Conservation (phyloP, 2,888 invertebrate genomes). For the Microdon myrmicae region DNA sequence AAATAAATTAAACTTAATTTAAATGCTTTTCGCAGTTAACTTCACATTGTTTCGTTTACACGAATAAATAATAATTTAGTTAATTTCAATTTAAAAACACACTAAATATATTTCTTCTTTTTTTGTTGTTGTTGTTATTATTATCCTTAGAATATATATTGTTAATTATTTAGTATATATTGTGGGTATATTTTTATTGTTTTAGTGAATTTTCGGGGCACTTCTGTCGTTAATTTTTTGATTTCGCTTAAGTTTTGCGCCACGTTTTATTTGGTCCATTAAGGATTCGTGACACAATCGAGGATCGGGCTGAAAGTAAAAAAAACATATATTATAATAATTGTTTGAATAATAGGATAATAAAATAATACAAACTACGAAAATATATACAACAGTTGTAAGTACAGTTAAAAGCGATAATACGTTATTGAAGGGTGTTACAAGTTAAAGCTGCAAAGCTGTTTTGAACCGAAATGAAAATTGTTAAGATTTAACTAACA, state of each 20-base stretch:
- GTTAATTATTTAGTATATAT: conserved; percentile 25
- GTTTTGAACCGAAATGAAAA: neutral
- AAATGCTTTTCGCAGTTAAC: conserved; percentile 15
- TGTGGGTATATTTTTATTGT: conserved; percentile 37
- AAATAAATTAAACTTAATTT: conserved; percentile 38
- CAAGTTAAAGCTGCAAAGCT: conserved; percentile 1
- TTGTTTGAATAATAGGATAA: neutral
- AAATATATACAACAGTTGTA: neutral
- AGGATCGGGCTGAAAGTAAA: conserved; percentile 75
- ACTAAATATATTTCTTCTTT: conserved; percentile 24
- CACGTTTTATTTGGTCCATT: conserved; percentile 94
- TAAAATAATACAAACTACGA: neutral
- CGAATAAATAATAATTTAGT: conserved; percentile 49
- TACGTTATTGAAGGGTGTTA: conserved; percentile 27
- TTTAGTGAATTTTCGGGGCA: conserved; percentile 86
- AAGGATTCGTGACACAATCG: conserved; percentile 84
- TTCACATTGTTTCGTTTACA: conserved; percentile 14
- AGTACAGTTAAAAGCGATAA: conserved; percentile 22
- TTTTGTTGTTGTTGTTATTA: conserved; percentile 3
- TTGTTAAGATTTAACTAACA: conserved; percentile 1
- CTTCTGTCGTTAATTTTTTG: conserved; percentile 76
- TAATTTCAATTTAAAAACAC: conserved; percentile 13
- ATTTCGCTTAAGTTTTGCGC: conserved; percentile 83
- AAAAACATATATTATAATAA: conserved; percentile 6
- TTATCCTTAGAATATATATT: conserved; percentile 24